Evolutionary conservation across 35 echinoderm and acorn worm species (phyloP).

Genomic region (Heliocidaris tuberculata): DNA sequence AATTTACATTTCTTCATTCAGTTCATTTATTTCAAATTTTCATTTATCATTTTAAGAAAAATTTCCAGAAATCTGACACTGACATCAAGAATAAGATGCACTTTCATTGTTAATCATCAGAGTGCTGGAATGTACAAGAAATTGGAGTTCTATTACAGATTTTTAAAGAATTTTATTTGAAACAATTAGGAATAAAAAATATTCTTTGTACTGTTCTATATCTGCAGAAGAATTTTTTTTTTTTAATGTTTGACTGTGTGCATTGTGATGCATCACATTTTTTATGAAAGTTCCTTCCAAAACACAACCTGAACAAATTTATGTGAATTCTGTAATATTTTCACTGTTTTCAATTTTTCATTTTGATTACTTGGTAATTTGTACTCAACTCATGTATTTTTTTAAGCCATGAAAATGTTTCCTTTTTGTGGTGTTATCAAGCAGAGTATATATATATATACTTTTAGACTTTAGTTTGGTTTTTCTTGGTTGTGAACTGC

Average conservation of each 20-base stretch:
- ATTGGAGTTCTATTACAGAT: background rate
- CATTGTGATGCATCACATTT: background rate
- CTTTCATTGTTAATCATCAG: background rate
- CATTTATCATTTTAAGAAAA: background rate
- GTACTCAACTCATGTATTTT: background rate
- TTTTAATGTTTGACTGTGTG: background rate
- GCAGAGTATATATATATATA: background rate
- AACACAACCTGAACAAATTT: background rate
- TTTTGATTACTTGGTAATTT: background rate
- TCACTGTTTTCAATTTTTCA: no score
- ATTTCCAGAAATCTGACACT: background rate
- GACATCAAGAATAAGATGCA: no score
- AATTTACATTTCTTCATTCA: no score
- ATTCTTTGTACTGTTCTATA: background rate
- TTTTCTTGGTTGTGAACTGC: background rate
- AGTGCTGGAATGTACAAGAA: background rate
- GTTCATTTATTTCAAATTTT: background rate
- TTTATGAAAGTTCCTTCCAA: background rate
- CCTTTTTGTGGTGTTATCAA: background rate
- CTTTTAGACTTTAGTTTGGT: background rate
- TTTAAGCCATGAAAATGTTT: background rate
- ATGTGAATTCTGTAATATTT: background rate
- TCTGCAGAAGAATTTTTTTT: background rate
- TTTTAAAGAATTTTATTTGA: background rate
- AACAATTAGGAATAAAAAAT: background rate